Percentiles rank a stretch among this genome's conserved stretches.
Evolutionary conservation across 37 sponge, comb jelly and placozoan genomes (phyloP).

Genomic region (Halisarca cf. caerulea): DNA sequence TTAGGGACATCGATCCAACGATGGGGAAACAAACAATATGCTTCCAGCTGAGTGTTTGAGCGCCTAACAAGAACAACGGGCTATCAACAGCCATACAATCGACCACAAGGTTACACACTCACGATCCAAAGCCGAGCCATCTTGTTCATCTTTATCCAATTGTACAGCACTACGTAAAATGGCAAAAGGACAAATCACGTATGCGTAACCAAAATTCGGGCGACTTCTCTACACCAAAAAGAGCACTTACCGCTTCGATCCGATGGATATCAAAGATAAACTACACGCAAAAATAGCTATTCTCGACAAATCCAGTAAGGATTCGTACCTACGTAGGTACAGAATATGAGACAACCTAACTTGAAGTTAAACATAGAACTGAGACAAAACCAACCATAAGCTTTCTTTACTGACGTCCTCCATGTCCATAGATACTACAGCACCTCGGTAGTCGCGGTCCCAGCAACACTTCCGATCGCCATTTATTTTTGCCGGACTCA

Average conservation of each 20-base stretch:
- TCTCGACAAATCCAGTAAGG: slow-evolving; percentile 1
- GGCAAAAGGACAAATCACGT: not conserved
- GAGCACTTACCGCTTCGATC: not conserved
- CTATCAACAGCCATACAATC: not conserved
- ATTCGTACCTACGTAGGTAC: not conserved
- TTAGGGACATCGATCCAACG: slow-evolving; percentile 49
- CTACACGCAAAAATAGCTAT: slow-evolving; percentile 23
- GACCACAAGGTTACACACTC: not conserved
- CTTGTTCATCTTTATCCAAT: slow-evolving; percentile 21
- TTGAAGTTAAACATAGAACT: no score
- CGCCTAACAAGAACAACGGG: not conserved
- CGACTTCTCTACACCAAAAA: no score
- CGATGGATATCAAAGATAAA: slow-evolving; percentile 1
- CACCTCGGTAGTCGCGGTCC: no score
- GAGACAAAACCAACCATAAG: no score
- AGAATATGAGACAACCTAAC: no score
- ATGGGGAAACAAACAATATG: slow-evolving; percentile 49
- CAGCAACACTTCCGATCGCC: no score
- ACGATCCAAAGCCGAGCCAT: slow-evolving; percentile 20
- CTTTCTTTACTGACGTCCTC: no score
- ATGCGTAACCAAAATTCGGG: no score
- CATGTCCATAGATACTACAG: no score
- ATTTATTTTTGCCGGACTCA: no score
- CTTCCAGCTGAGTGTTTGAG: slow-evolving; percentile 38
- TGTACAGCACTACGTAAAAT: not conserved